Conservation (phyloP, 2,888 invertebrate genomes). For the Rotaria macrura region DNA sequence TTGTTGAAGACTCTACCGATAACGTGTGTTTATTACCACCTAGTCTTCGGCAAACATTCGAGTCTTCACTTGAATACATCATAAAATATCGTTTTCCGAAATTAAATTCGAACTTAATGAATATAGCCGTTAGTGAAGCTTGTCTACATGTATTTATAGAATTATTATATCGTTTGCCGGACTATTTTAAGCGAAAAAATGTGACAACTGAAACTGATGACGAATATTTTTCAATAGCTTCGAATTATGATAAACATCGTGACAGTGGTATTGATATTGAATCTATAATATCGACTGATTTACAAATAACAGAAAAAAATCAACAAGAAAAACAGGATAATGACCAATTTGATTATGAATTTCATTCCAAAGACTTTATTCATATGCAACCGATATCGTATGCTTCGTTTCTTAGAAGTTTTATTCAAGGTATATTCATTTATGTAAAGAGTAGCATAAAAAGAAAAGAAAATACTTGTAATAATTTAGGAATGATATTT, state of each 20-base stretch:
- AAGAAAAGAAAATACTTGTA: neutral
- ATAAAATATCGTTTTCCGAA: neutral
- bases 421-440: neutral
- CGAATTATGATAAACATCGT: neutral
- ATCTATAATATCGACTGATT: neutral
- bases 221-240: neutral
- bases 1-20: neutral
- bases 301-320: neutral
- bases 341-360: neutral
- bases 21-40: neutral
- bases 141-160: neutral
- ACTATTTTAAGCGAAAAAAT: neutral
- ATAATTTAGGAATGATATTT: neutral
- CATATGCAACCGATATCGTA: neutral
- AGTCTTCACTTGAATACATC: neutral
- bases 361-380: neutral
- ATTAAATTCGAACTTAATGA: neutral
- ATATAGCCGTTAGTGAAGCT: neutral
- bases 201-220: neutral
- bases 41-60: neutral
- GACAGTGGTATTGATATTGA: neutral
- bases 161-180: neutral
- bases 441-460: neutral
- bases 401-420: neutral
- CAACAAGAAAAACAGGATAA: neutral